Conservation (phyloP, 2,888 invertebrate species). For the Caenorhabditis virilis region DNA sequence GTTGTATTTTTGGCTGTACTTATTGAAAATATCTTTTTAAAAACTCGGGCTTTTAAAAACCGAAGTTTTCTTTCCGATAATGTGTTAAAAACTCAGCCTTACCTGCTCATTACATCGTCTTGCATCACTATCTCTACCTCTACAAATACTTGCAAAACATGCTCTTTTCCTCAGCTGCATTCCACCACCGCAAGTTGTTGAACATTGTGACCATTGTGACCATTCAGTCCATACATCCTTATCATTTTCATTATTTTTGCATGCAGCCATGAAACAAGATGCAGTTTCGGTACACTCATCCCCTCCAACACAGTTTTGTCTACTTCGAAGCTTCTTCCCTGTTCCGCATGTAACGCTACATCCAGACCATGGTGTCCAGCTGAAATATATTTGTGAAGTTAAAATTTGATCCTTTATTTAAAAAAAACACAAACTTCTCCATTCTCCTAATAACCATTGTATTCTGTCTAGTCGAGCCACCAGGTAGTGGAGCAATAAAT, state of each 20-base stretch:
- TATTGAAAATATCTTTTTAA: no score
- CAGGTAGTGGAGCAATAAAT: conserved; percentile 26
- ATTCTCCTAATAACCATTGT: no score
- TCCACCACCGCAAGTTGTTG: conserved; percentile 39
- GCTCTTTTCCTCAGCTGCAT: conserved; percentile 33
- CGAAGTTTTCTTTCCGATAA: background rate
- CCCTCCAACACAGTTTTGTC: conserved; percentile 36
- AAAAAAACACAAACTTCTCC: no score
- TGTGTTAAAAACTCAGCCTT: no score
- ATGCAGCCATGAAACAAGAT: conserved; percentile 16
- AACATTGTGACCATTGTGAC: conserved; percentile 44
- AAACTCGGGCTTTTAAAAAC: no score
- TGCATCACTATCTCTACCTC: conserved; percentile 38
- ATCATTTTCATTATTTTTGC: background rate
- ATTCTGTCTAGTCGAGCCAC: no score
- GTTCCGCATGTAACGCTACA: conserved; percentile 50
- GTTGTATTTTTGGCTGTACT: no score
- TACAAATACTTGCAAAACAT: conserved; percentile 33
- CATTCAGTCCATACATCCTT: conserved; percentile 27
- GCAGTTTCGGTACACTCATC: conserved; percentile 40
- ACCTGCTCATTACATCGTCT: conserved; percentile 36
- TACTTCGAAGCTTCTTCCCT: conserved; percentile 36
- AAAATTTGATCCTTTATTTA: no score
- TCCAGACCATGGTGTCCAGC: conserved; percentile 46
- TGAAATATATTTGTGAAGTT: no score